Conservation (phyloP, 2,113 vertebrate genomes). For the Gallinago undulata region DNA sequence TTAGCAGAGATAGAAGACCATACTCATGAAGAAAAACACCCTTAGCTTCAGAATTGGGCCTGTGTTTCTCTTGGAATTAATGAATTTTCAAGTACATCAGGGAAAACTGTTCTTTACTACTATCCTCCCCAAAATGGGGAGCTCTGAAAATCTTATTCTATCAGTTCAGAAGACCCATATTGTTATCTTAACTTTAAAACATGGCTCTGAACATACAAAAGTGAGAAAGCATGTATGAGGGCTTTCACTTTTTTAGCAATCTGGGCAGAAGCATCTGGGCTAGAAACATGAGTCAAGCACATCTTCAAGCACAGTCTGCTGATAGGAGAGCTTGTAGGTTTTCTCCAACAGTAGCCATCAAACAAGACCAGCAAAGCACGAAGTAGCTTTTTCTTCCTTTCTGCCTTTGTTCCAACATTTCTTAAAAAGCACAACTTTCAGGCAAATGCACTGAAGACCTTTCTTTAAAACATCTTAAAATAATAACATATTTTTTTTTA, state of each 20-base stretch:
- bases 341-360: neutral
- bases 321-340: neutral
- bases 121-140: neutral
- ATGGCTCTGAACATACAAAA: neutral
- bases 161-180: neutral
- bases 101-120: neutral
- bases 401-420: neutral
- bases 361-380: neutral
- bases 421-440: neutral
- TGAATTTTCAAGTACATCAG: neutral
- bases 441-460: neutral
- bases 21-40: rapidly evolving
- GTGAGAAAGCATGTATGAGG: neutral
- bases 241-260: neutral
- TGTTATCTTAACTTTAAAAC: neutral
- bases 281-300: neutral
- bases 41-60: neutral
- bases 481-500: neutral
- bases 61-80: neutral
- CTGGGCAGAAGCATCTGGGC: neutral
- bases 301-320: neutral
- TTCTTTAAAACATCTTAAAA: neutral
- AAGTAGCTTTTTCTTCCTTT: neutral
- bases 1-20: neutral
- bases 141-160: neutral